A percentile compares a stretch with the other conserved stretches of the same genome.
Conservation (phyloP, 2,797 vertebrate genomes). For the Eulemur mongoz region DNA sequence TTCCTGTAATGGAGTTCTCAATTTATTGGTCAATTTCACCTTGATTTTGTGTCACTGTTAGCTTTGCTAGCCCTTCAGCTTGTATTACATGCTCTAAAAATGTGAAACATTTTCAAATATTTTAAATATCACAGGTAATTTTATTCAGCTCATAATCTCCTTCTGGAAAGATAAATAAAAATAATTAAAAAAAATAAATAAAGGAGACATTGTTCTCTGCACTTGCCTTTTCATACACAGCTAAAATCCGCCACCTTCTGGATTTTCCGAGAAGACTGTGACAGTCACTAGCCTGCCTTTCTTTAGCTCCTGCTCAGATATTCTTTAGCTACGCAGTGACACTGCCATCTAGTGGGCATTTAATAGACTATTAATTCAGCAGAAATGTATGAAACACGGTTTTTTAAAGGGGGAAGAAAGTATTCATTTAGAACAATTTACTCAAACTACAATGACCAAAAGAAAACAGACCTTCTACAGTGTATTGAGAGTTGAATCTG, state of each 20-base stretch:
- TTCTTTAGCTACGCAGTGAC: conserved; percentile 69
- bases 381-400: neutral
- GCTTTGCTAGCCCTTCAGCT: conserved; percentile 77
- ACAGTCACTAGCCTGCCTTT: neutral
- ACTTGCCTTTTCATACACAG: conserved; percentile 74
- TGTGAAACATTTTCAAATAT: conserved; percentile 77
- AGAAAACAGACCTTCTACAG: neutral
- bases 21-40: conserved; percentile 82
- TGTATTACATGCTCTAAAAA: conserved; percentile 77
- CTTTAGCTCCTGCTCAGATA: accelerated
- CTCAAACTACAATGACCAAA: conserved; percentile 27
- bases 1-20: conserved; percentile 80
- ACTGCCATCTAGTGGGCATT: conserved; percentile 85
- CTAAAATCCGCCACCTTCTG: conserved; percentile 87
- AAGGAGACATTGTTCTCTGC: neutral
- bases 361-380: neutral
- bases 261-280: neutral
- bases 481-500: neutral
- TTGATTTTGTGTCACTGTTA: conserved; percentile 81
- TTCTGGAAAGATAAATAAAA: conserved; percentile 82
- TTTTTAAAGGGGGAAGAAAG: neutral
- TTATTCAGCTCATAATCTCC: conserved; percentile 69
- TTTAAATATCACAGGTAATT: conserved; percentile 82
- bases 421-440: conserved; percentile 24
- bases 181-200: conserved; percentile 62